Base-by-base conservation (phyloP, 2,888 invertebrate species). In the Microctonus brassicae region DNA sequence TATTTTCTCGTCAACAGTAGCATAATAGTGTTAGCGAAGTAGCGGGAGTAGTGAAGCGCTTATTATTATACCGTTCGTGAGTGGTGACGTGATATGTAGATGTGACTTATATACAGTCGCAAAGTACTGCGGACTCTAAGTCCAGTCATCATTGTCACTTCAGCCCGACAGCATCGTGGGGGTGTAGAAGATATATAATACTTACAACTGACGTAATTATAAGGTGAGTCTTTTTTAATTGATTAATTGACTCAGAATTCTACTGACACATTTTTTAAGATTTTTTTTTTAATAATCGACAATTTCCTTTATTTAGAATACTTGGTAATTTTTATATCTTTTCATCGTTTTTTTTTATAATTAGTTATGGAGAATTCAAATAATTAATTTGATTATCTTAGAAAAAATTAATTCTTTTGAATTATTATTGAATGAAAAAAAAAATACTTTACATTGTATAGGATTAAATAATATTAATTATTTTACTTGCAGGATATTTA, bases 121-220 rank as follows among this genome's bases (percentile, higher is more conserved):
- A 10, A 6, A 61, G 39, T 61, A 26, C 10, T 39, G n/a, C 39
- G 60, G n/a, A 69, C 61, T 64, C 42, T 65, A 68, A 68, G 74
- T 75, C 72, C 77, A 79, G 78, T 78, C 73, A 76, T 75, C 76
- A 68, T 76, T 67, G 73, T 67, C 69, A 69, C 76, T 70, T 69
- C 71, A 75, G 42, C 24, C 74, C 36, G 67, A 67, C 75, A 73
- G 70, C 75, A 74, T 75, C 77, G 69, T 58, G 67, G 67, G 73
- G 72, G 72, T 73, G 70, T 36, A 61, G 22, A 26, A 55, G 60
- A 62, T 34, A 24, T 34, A 24, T n/a, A n/a, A n/a, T n/a, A 47
- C 29, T 61, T 55, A 53, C 20, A 7, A 39, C 60, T 60, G 9
- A 52, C 53, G 65, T 20, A 53, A 61, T 36, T 58, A 17, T 11